A percentile compares a stretch with the other conserved stretches of the same genome.
phyloP scores from a whole-genome alignment of 2,797 vertebrate genomes.

The Xiphorhynchus erythropygius region DNA sequence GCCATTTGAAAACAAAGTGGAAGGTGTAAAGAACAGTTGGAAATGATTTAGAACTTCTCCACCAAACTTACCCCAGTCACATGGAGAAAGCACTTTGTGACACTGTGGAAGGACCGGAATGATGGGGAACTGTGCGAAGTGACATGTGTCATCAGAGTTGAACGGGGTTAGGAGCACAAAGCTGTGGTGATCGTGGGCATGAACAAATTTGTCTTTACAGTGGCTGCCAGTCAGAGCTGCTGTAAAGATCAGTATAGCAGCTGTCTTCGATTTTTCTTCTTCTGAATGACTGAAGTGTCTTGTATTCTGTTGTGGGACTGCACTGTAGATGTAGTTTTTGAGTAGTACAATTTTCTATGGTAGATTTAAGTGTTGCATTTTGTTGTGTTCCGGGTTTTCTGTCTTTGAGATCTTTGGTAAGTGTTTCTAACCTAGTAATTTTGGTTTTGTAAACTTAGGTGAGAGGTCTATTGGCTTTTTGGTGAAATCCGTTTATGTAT shows the following conservation, averaged over 20 bases:
- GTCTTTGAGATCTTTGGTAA: background rate
- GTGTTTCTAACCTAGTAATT: background rate
- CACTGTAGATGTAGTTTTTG: background rate
- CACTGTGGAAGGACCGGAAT: background rate
- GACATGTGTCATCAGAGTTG: background rate
- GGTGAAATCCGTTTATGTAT: background rate
- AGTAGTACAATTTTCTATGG: background rate
- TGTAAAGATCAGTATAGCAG: background rate
- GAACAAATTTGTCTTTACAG: background rate
- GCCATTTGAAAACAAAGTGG: background rate
- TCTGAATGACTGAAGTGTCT: background rate
- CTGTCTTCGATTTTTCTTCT: background rate
- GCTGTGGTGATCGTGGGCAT: background rate
- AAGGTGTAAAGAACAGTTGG: background rate
- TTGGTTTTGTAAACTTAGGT: background rate
- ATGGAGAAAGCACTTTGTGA: background rate
- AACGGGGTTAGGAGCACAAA: background rate
- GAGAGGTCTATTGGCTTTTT: background rate
- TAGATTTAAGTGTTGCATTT: background rate
- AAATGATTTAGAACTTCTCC: background rate
- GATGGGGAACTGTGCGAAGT: background rate
- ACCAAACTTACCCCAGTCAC: background rate
- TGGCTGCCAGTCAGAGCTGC: background rate
- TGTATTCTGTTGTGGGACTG: background rate
- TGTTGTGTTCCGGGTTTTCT: background rate